Evolutionary conservation across 2,113 vertebrate species (phyloP), one percentile per base, ranked within the genome.

Genomic region (Progne subis): DNA sequence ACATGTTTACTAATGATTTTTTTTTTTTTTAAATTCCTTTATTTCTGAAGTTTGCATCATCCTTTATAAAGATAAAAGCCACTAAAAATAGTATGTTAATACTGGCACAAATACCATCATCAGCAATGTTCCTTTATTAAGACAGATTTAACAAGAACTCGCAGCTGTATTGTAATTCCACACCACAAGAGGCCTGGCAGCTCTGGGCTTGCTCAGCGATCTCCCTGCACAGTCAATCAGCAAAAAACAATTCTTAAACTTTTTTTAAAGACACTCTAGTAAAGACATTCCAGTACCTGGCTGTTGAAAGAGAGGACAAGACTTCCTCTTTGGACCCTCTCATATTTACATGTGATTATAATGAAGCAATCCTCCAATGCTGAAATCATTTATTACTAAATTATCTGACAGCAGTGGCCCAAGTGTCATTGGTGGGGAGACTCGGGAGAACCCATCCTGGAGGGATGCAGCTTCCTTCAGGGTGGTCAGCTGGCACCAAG

Each of bases 371-470:
- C 56, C n/a, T 91, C 44, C 44, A 47, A 18, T 0, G 0, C 1
- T n/a, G 56, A 56, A 75, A n/a, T 13, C 28, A 68, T 24, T 74
- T 7, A 26, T 52, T 39, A 19, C 7, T 34, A 6, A 49, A 32
- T 95, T 63, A 97, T 92, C 98, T 98, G 86, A 99, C 82, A 53
- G 98, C 98, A 0, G 98, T 98, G 60, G 98, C 98, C 99, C 99
- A 99, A 41, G 95, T 85, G 87, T 98, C 98, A 61, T 97, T 98
- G 74, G 98, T 95, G 23, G 99, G 99, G 37, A 94, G 89, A 37
- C 97, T 97, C 0, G 99, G 99, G 44, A 99, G 96, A 89, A 99
- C 97, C 99, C 99, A 99, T 80, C 97, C 98, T 94, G 98, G 98
- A 91, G 99, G 99, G 95, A 99, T 86, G 9, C 94, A 88, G 88